Evolutionary conservation across 2,888 invertebrate species (phyloP).

Genomic region (Agrotis clavis): DNA sequence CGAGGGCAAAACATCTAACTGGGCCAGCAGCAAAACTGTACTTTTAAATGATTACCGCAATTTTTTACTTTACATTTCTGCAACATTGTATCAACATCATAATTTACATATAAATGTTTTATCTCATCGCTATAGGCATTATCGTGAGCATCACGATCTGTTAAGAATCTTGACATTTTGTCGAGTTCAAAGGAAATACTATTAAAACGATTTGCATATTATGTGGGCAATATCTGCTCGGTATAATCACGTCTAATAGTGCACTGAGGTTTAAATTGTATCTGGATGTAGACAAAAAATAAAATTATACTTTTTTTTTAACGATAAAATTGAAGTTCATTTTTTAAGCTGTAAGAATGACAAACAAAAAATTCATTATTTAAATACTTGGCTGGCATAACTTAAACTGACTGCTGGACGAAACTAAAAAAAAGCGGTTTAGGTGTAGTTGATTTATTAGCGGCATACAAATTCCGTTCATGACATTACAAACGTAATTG

Average conservation of each 20-base stretch:
- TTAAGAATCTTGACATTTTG: constrained; percentile 64
- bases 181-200: constrained; percentile 53
- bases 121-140: constrained; percentile 34
- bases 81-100: constrained; percentile 20
- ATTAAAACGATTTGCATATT: constrained; percentile 56
- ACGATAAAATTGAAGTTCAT: neutral
- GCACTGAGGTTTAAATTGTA: constrained; percentile 31
- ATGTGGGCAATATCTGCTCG: constrained; percentile 46
- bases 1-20: neutral
- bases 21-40: constrained; percentile 1
- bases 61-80: constrained; percentile 11
- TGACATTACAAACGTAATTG: constrained; percentile 63
- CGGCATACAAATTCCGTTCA: constrained; percentile 44
- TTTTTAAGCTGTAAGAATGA: neutral
- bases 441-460: constrained; percentile 47
- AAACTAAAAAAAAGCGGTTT: constrained; percentile 19
- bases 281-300: constrained; percentile 15
- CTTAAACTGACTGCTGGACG: constrained; percentile 1
- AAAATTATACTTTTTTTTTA: neutral
- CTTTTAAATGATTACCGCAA: neutral
- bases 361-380: neutral
- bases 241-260: constrained; percentile 21
- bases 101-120: constrained; percentile 47
- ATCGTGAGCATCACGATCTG: constrained; percentile 47
- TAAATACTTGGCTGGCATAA: neutral